Percentiles rank a stretch among this genome's conserved stretches.
Evolutionary conservation across 1,140 invertebrate genomes (phyloP).

Genomic region (Hypothenemus hampei): DNA sequence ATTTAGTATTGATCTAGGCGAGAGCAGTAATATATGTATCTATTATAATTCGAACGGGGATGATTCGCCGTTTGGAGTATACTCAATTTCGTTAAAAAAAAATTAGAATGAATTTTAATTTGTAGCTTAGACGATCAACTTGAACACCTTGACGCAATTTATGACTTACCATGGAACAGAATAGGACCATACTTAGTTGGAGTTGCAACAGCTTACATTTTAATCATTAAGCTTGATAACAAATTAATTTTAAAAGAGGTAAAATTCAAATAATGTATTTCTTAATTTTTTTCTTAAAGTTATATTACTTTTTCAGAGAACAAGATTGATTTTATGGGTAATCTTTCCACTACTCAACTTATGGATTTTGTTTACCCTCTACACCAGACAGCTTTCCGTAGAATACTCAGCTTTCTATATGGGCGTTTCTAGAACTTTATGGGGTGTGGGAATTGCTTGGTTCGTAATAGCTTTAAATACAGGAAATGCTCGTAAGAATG

Average conservation of each 20-base stretch:
- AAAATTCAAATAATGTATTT: neutral
- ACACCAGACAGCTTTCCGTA: constrained; percentile 42
- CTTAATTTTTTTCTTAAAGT: neutral
- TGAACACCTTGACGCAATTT: constrained; percentile 44
- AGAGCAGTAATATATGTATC: too few species aligned
- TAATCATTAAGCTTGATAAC: constrained; percentile 42
- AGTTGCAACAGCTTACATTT: constrained; percentile 46
- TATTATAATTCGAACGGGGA: too few species aligned
- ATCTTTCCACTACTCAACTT: constrained; percentile 45
- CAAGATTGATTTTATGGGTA: constrained; percentile 40
- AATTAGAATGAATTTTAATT: constrained; percentile 9
- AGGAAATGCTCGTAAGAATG: constrained; percentile 42
- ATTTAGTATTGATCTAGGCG: too few species aligned
- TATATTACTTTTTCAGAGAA: constrained; percentile 39
- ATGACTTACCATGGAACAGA: constrained; percentile 51
- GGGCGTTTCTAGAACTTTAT: constrained; percentile 45
- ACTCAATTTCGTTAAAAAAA: too few species aligned
- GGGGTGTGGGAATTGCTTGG: constrained; percentile 50
- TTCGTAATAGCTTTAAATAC: constrained; percentile 50
- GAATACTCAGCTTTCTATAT: constrained; percentile 45
- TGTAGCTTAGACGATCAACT: constrained; percentile 46
- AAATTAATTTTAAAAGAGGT: constrained; percentile 45
- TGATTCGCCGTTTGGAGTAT: too few species aligned
- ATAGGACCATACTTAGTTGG: constrained; percentile 51
- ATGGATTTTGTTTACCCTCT: constrained; percentile 46